phyloP scores from a whole-genome alignment of 2,797 vertebrate species.

The Onychomys arenicola region DNA sequence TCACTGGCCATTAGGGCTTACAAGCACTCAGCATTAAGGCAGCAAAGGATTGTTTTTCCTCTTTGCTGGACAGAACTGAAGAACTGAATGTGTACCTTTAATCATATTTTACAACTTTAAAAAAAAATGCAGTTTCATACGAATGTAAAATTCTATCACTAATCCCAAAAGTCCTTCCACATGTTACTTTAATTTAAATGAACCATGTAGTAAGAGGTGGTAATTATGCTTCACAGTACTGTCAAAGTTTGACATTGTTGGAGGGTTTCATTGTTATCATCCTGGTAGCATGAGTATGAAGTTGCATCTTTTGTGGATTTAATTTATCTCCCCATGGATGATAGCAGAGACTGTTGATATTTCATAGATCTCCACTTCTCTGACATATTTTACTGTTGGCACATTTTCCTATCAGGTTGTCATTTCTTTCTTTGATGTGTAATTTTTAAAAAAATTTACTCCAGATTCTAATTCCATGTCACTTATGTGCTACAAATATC shows the following conservation, averaged over 20 bases:
- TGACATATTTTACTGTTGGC: not conserved
- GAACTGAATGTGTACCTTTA: not conserved
- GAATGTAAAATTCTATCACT: not conserved
- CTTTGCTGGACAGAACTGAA: not conserved
- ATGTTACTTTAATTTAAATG: not conserved
- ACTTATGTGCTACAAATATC: constrained; percentile 46
- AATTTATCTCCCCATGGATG: not conserved
- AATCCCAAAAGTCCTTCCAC: not conserved
- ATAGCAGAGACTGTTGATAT: not conserved
- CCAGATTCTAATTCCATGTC: not conserved
- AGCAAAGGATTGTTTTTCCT: not conserved
- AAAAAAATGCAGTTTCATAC: not conserved
- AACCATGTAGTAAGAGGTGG: not conserved
- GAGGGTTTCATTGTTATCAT: not conserved
- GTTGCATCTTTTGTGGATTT: not conserved
- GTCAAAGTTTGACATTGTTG: not conserved
- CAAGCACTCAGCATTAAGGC: not conserved
- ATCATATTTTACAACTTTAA: not conserved
- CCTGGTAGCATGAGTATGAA: not conserved
- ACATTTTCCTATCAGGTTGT: constrained; percentile 43
- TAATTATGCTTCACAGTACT: not conserved
- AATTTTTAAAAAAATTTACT: not conserved
- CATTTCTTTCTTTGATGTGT: not conserved
- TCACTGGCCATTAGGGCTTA: not conserved
- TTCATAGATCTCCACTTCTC: not conserved